Conservation (phyloP, 2,113 vertebrate species). For the Anguilla rostrata region DNA sequence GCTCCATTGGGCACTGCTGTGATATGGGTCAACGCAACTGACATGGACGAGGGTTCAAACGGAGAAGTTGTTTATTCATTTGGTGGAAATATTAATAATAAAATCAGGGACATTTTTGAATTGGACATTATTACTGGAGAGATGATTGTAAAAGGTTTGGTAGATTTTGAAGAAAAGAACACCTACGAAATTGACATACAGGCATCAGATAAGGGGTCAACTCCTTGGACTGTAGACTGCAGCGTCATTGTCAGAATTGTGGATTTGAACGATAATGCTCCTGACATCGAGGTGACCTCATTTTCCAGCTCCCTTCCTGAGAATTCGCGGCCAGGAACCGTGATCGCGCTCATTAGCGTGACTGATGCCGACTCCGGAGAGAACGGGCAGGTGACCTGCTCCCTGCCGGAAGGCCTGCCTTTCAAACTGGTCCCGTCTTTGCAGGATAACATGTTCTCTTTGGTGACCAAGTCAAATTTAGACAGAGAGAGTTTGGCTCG, state of each 20-base stretch:
- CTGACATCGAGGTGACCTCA: slow-evolving; percentile 83
- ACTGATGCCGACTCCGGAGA: slow-evolving; percentile 61
- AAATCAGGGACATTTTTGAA: slow-evolving; percentile 44
- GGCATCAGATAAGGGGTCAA: slow-evolving; percentile 54
- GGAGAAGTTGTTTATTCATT: slow-evolving; percentile 60
- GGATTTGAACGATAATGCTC: slow-evolving; percentile 73
- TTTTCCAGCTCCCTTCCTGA: slow-evolving; percentile 76
- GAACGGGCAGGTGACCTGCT: slow-evolving; percentile 66
- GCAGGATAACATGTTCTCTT: slow-evolving; percentile 56
- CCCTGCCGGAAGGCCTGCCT: slow-evolving; percentile 56
- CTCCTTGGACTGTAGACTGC: slow-evolving; percentile 43
- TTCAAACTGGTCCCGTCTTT: slow-evolving; percentile 51
- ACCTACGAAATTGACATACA: slow-evolving; percentile 61
- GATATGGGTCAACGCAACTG: slow-evolving; percentile 59
- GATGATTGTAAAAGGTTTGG: slow-evolving; percentile 50
- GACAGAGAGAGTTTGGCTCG: slow-evolving; percentile 54
- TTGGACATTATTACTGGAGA: slow-evolving; percentile 52
- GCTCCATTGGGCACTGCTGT: slow-evolving; percentile 36
- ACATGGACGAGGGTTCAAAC: slow-evolving; percentile 63
- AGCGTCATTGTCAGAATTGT: slow-evolving; percentile 57
- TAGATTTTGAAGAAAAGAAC: slow-evolving; percentile 61
- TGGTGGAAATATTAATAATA: slow-evolving; percentile 40
- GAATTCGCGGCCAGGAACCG: slow-evolving; percentile 55
- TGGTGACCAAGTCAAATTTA: slow-evolving; percentile 52
- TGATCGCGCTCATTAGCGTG: slow-evolving; percentile 60